Base-by-base conservation (phyloP, 1,140 invertebrate genomes). In the Rhagoletis pomonella region DNA sequence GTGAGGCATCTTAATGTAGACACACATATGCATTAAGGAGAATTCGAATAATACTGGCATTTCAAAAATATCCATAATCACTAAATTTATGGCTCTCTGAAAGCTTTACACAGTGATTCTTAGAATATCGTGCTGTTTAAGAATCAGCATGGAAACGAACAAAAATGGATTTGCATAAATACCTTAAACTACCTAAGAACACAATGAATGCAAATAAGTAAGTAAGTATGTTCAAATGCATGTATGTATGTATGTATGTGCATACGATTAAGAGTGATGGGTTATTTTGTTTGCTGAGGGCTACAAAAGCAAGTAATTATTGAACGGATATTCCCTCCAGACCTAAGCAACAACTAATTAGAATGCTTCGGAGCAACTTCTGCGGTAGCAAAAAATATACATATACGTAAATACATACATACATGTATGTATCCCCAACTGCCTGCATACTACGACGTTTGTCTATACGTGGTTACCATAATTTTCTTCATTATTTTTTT, bases 291-390 rank as follows among this genome's bases (percentile, higher is more conserved):
- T 81, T 81, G 73, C 73, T 81, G 50, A 19, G 55, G 55, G 47
- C 73, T 6, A 50, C 73, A 29, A 81, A 81, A 17, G 7, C 5
- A 19, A 55, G 47, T 81, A 81, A 50, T 81, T 29, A 81, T 81
- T 81, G 73, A 58, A 47, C 47, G 73, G 73, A 81, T 55, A 55
- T 81, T 1, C 17, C 73, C 73, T 81, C 9, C 14, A 50, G 42
- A 55, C 17, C 17, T 55, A 29, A 29, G 42, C 4, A 17, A 81
- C n/a, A 81, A 81, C 50, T 81, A 81, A 81, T 81, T 81, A 81
- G 47, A 81, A 81, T 81, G 73, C 73, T 81, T 77, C 50, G 47
- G 47, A 55, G 73, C 73, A 81, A 19, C 73, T 55, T 50, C n/a
- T 12, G 44, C 5, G 42, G 17, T 81, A 81, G 73, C 50, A 19